These are phyloP conservation scores for Loriculus beryllinus DNA, from an alignment of 2,797 vertebrate species.

Conservation along the genomic window DNA sequence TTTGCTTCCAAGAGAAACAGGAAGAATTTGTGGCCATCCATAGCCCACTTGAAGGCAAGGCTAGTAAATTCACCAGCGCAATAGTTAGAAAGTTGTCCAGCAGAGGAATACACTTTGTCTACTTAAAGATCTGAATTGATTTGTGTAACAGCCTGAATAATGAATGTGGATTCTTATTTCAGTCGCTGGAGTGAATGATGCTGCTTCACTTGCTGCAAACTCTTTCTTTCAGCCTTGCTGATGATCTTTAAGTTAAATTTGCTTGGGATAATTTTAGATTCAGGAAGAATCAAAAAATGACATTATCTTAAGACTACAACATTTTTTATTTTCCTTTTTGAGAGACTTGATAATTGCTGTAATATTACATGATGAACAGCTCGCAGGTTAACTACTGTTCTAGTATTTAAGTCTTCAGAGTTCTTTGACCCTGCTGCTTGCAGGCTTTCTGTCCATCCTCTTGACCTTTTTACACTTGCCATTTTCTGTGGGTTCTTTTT, in stretches of 20 bases:
- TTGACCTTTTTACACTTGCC: background rate
- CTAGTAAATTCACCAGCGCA: background rate
- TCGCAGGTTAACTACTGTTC: background rate
- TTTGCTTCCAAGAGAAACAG: background rate
- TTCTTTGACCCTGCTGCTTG: background rate
- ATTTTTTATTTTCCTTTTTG: background rate
- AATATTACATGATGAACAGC: background rate
- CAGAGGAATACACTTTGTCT: background rate
- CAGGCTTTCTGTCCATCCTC: background rate
- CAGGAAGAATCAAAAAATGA: background rate
- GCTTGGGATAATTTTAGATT: background rate
- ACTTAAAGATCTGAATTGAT: background rate
- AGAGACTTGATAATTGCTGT: background rate
- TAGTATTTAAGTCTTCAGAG: background rate
- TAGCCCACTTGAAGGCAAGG: background rate
- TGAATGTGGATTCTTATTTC: background rate
- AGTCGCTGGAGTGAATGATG: background rate
- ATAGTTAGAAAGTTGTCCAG: background rate
- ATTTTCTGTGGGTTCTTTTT: background rate
- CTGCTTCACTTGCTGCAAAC: background rate
- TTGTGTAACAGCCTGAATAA: conserved; percentile 3
- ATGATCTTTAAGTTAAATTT: background rate
- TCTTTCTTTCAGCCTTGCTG: background rate
- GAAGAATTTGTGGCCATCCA: background rate
- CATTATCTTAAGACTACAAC: background rate